These are phyloP conservation scores for Echinops telfairi DNA, from an alignment of 2,113 vertebrate species.

Conservation along the genomic window DNA sequence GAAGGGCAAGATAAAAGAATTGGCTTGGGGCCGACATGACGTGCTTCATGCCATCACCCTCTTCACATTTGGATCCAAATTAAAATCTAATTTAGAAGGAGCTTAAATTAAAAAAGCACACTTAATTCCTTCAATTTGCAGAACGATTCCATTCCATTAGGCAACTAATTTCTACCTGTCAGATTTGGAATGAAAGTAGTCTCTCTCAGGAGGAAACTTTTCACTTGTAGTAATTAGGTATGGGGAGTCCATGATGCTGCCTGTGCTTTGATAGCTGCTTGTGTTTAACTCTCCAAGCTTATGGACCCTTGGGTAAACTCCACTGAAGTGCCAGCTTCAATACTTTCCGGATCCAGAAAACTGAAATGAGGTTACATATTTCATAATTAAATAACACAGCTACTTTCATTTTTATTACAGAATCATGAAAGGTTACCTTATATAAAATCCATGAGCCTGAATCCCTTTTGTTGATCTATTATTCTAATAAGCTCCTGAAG, in stretches of 20 bases:
- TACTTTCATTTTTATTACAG: slow-evolving; percentile 80
- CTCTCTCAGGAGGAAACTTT: slow-evolving; percentile 88
- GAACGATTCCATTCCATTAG: slow-evolving; percentile 93
- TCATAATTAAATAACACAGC: slow-evolving; percentile 86
- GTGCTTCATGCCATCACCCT: slow-evolving; percentile 82
- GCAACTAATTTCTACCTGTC: slow-evolving; percentile 94
- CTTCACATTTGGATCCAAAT: slow-evolving; percentile 88
- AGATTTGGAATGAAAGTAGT: slow-evolving; percentile 88
- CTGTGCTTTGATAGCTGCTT: slow-evolving; percentile 74
- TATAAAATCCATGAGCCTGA: slow-evolving; percentile 69
- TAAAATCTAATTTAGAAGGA: slow-evolving; percentile 91
- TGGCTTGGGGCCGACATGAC: slow-evolving; percentile 84
- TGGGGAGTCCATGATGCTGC: slow-evolving; percentile 78
- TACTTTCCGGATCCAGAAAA: slow-evolving; percentile 48
- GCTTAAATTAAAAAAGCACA: slow-evolving; percentile 86
- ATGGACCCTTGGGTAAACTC: slow-evolving; percentile 76
- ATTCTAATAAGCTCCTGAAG: slow-evolving; percentile 82
- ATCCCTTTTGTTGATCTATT: slow-evolving; percentile 81
- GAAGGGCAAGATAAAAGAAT: slow-evolving; percentile 62
- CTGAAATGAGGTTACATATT: slow-evolving; percentile 81
- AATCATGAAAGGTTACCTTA: slow-evolving; percentile 75
- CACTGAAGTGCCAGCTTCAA: slow-evolving; percentile 81
- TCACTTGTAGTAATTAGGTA: slow-evolving; percentile 90
- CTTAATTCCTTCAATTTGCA: slow-evolving; percentile 92
- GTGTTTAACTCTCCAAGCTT: slow-evolving; percentile 78